Base-by-base conservation (phyloP, 2,797 vertebrate genomes). In the Lepilemur septentrionalis region DNA sequence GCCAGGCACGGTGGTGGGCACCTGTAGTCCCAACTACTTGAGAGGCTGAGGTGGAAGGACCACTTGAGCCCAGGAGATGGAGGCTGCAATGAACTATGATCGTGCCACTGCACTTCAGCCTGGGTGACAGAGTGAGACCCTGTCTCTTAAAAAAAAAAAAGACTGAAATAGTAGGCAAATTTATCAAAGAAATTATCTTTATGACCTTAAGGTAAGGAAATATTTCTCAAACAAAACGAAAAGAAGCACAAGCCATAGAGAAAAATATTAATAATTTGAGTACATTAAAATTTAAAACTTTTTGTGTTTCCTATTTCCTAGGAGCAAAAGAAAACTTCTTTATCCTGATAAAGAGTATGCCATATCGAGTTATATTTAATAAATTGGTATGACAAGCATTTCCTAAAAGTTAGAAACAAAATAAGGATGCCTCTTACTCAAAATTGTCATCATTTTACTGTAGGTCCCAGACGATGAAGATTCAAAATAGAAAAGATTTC, bases 381-480 rank as follows among this genome's bases (percentile, higher is more conserved):
- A 80, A 78, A 65, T 83, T 41, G 70, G 15, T 79, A 59, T 79
- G 43, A 50, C 14, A 46, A 84, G 20, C 41, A 63, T 85, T 72
- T 91, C 22, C 52, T 72, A 72, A 91, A 87, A 80, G n/a, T 76
- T n/a, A 87, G 50, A 84, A 89, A 38, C 41, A 84, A 84, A 70
- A 86, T 35, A 80, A 63, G 20, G 13, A 61, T 88, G 12, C n/a
- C 52, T 59, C 43, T 61, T 50, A 41, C 20, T 43, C 30, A 23
- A 84, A 78, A 79, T 70, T 70, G 79, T 80, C 41, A 80, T 70
- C 14, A 72, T 80, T 72, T 80, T 65, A 41, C 55, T 72, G 14
- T 41, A 48, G 82, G 25, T 76, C 11, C n/a, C 43, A 52, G 32
- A 17, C 30, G 80, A 86, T 86, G 46, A 86, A 86, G 72, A 73